Evolutionary conservation across 2,797 vertebrate species (phyloP).

Genomic region (Epinephelus malabaricus): DNA sequence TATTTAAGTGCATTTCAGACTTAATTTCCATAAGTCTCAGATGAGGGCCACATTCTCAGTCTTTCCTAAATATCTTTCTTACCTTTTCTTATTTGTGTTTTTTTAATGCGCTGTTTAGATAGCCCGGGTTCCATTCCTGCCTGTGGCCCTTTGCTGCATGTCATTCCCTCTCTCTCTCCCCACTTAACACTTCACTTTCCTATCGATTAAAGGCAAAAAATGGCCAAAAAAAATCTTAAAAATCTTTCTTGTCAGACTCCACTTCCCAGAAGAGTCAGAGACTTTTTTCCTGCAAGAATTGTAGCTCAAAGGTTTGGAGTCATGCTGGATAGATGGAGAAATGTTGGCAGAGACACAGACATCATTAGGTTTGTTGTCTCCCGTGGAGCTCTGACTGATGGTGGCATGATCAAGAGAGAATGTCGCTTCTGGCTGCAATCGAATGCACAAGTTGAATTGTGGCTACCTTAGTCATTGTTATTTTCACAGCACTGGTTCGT

Average conservation of each 20-base stretch:
- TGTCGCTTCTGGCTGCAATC: not conserved
- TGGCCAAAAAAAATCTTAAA: too few species aligned
- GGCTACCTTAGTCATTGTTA: not conserved
- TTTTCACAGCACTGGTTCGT: not conserved
- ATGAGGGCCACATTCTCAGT: not conserved
- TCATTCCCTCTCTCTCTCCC: too few species aligned
- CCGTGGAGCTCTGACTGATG: conserved; percentile 37
- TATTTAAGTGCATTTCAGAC: not conserved
- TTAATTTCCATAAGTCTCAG: not conserved
- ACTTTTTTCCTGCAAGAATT: not conserved
- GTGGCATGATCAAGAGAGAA: not conserved
- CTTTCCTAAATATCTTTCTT: not conserved
- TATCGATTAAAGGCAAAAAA: too few species aligned
- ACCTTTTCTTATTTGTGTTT: not conserved
- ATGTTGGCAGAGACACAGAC: conserved; percentile 7
- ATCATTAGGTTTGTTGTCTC: conserved; percentile 34
- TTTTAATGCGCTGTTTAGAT: not conserved
- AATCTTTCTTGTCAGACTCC: not conserved
- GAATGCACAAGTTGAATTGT: not conserved
- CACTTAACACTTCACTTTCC: too few species aligned
- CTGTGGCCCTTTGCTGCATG: too few species aligned
- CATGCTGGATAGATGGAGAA: not conserved
- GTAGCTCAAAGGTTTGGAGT: not conserved
- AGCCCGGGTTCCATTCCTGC: not conserved
- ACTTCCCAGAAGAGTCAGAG: not conserved